These are phyloP conservation scores for Teleiodes luculella DNA, from an alignment of 2,888 invertebrate species.

Conservation along the genomic window DNA sequence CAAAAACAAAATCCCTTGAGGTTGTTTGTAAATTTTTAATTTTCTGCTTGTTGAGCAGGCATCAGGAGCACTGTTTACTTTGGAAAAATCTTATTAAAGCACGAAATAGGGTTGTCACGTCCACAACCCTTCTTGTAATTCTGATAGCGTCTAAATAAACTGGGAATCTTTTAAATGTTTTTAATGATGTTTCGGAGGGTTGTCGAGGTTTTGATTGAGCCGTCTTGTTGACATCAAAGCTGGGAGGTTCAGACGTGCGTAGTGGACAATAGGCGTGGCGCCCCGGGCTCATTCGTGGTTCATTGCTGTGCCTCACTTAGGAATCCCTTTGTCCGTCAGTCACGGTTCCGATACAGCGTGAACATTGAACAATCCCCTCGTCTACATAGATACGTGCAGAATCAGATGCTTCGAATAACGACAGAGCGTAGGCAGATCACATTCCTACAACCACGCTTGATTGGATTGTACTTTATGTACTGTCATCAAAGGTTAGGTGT, in stretches of 20 bases:
- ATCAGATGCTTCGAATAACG: background rate
- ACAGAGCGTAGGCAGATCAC: background rate
- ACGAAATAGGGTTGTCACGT: conserved; percentile 49
- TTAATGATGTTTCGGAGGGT: conserved; percentile 33
- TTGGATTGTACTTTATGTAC: background rate
- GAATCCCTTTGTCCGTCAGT: conserved; percentile 57
- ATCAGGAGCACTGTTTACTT: conserved; percentile 55
- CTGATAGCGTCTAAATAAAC: conserved; percentile 23
- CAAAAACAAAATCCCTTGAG: conserved; percentile 47
- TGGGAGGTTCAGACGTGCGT: conserved; percentile 34
- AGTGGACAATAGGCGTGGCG: conserved; percentile 39
- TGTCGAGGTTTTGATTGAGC: conserved; percentile 23
- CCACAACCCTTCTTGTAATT: conserved; percentile 32
- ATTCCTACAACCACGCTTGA: background rate
- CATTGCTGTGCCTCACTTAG: conserved; percentile 48
- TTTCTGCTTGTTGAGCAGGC: conserved; percentile 62
- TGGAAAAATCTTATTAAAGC: conserved; percentile 48
- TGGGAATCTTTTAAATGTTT: conserved; percentile 19
- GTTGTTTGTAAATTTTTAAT: conserved; percentile 60
- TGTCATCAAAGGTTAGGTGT: background rate
- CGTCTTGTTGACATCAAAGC: conserved; percentile 38
- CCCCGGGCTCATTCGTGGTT: conserved; percentile 47
- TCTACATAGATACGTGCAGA: conserved; percentile 19
- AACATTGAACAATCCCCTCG: conserved; percentile 35
- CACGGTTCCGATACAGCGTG: conserved; percentile 47